These are phyloP conservation scores for Spodoptera exigua DNA, from an alignment of 2,888 invertebrate genomes.

Conservation along the genomic window DNA sequence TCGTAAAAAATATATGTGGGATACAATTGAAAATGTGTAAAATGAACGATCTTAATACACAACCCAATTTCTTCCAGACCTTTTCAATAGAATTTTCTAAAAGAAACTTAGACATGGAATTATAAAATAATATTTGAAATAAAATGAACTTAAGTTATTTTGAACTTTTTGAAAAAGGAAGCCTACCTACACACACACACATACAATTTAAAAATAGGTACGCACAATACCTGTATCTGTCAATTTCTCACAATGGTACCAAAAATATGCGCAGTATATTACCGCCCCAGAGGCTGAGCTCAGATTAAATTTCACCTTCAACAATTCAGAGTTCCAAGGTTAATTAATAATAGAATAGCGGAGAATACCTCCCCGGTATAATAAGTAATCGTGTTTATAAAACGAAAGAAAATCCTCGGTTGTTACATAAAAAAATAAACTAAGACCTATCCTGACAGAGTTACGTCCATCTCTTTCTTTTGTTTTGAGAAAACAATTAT, in stretches of 20 bases:
- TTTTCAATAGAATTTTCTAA: background rate
- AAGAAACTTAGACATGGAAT: no score
- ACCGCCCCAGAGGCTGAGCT: constrained; percentile 6
- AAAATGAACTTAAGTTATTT: no score
- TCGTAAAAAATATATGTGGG: no score
- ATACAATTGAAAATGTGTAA: no score
- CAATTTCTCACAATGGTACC: background rate
- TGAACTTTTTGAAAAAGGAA: no score
- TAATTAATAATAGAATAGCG: constrained; percentile 49
- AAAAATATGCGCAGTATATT: constrained; percentile 8
- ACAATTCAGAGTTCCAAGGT: constrained; percentile 39
- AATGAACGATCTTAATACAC: no score
- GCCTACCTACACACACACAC: no score
- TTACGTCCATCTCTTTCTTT: no score
- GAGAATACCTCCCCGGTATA: constrained; percentile 23
- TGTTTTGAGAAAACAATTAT: no score
- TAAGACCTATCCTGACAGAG: no score
- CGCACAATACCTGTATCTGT: background rate
- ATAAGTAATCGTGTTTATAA: constrained; percentile 25
- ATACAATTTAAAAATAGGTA: background rate
- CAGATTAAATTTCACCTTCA: constrained; percentile 49
- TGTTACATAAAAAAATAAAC: background rate
- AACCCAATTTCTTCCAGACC: no score
- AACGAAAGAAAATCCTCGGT: constrained; percentile 16
- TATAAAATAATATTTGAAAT: no score